Percentiles rank a stretch among this genome's conserved stretches.
Evolutionary conservation across 2,888 invertebrate genomes (phyloP).

Genomic region (Idaea straminata): DNA sequence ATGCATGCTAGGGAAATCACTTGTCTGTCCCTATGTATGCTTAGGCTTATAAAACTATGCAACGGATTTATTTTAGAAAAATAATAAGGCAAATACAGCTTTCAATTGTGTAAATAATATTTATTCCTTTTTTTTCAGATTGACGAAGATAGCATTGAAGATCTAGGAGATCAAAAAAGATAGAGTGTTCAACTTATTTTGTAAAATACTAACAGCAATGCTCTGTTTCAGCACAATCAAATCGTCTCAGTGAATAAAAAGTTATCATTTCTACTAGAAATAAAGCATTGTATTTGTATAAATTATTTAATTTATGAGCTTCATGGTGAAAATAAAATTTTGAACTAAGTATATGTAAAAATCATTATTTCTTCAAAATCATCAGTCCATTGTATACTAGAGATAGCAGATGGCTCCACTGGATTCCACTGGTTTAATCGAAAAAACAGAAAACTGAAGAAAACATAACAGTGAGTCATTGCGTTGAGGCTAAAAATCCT

Average conservation of each 20-base stretch:
- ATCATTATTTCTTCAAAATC: background rate
- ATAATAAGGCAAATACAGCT: too few relatives aligned
- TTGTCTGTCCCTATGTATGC: too few relatives aligned
- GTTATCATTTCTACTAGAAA: background rate
- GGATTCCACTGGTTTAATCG: too few relatives aligned
- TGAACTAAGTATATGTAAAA: background rate
- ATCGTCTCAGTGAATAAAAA: background rate
- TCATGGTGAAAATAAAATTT: conserved; percentile 7
- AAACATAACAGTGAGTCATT: too few relatives aligned
- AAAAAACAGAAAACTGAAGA: too few relatives aligned
- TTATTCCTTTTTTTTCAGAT: conserved; percentile 51
- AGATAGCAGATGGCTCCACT: background rate
- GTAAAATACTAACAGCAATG: conserved; percentile 28
- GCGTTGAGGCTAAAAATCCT: too few relatives aligned
- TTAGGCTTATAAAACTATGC: too few relatives aligned
- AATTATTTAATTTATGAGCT: conserved; percentile 11
- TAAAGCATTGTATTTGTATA: background rate
- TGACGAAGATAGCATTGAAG: conserved; percentile 95
- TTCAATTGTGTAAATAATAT: too few relatives aligned
- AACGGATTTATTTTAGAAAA: too few relatives aligned
- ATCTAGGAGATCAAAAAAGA: conserved; percentile 95
- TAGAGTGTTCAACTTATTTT: conserved; percentile 61
- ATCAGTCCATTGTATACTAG: background rate
- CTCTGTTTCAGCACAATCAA: conserved; percentile 33
- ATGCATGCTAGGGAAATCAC: too few relatives aligned